Percentiles rank a stretch among this genome's conserved stretches.
phyloP scores from a whole-genome alignment of 2,797 vertebrate genomes.

The Lates japonicus region DNA sequence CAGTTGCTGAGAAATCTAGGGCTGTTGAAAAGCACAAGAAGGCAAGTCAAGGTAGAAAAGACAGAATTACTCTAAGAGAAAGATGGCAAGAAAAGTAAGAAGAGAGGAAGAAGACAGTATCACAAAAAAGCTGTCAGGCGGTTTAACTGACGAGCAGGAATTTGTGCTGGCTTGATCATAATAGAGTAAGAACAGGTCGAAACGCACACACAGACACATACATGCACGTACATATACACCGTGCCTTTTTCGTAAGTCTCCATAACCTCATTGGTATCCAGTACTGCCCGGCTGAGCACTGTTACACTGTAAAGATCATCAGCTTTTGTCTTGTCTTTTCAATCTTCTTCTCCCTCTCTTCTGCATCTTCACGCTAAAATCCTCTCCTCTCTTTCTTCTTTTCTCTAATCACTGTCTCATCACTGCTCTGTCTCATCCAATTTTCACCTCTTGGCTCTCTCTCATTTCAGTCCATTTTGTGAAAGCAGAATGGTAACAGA shows the following conservation, averaged over 20 bases:
- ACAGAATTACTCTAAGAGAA: conserved; percentile 41
- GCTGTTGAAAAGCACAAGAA: conserved; percentile 46
- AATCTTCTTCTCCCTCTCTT: conserved; percentile 22
- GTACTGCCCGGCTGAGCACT: conserved; percentile 39
- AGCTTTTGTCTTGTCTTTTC: conserved; percentile 24
- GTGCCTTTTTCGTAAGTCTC: conserved; percentile 44
- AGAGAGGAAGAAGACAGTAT: conserved; percentile 40
- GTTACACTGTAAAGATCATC: conserved; percentile 17
- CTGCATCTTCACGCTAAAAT: conserved; percentile 29
- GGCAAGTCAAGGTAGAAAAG: conserved; percentile 61
- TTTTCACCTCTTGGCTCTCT: conserved; percentile 18
- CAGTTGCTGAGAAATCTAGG: conserved; percentile 27
- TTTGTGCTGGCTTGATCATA: conserved; percentile 65
- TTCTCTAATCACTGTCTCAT: conserved; percentile 19
- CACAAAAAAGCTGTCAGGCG: conserved; percentile 46
- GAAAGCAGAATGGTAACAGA: conserved; percentile 80
- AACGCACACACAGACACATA: conserved; percentile 68
- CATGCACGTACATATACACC: conserved; percentile 73
- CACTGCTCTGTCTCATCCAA: conserved; percentile 15
- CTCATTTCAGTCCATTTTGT: conserved; percentile 54
- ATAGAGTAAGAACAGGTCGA: conserved; percentile 57
- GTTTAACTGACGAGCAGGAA: conserved; percentile 56
- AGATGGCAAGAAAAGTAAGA: conserved; percentile 26
- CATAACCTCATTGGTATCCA: conserved; percentile 42
- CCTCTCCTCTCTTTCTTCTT: conserved; percentile 40